Evolutionary conservation across 2,888 invertebrate genomes (phyloP).

Genomic region (Dione juno): DNA sequence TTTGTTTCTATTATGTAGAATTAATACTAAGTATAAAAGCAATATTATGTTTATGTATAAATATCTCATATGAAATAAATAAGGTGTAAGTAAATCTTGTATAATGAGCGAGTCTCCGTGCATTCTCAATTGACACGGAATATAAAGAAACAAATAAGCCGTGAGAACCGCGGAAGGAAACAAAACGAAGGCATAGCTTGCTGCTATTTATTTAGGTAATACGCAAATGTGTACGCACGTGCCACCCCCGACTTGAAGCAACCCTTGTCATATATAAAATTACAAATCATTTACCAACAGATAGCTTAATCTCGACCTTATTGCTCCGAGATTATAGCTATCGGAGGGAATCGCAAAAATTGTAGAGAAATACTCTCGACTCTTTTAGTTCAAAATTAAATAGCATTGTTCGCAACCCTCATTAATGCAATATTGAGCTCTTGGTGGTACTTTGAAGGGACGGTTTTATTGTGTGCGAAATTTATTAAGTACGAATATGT

Average conservation of each 20-base stretch:
- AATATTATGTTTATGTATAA: neutral
- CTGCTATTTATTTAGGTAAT: slow-evolving; percentile 80
- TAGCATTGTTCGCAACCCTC: slow-evolving; percentile 77
- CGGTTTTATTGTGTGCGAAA: slow-evolving; percentile 76
- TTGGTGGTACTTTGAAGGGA: slow-evolving; percentile 61
- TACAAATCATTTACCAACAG: slow-evolving; percentile 40
- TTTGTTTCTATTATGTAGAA: neutral
- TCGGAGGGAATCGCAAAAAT: slow-evolving; percentile 35
- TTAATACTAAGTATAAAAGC: neutral
- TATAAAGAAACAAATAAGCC: slow-evolving; percentile 42
- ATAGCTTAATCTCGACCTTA: slow-evolving; percentile 53
- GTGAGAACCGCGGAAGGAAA: slow-evolving; percentile 68
- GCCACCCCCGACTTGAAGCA: slow-evolving; percentile 61
- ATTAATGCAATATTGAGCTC: slow-evolving; percentile 80
- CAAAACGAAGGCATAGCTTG: slow-evolving; percentile 58
- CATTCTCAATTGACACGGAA: slow-evolving; percentile 25
- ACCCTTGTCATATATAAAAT: slow-evolving; percentile 53
- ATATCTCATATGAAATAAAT: neutral
- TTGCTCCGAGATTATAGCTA: slow-evolving; percentile 37
- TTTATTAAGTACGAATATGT: slow-evolving; percentile 60
- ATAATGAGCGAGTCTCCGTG: slow-evolving; percentile 3
- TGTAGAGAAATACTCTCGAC: slow-evolving; percentile 58
- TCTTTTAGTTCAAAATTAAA: slow-evolving; percentile 78
- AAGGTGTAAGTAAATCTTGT: neutral
- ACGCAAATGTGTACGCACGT: slow-evolving; percentile 79